Conservation (phyloP, 1,140 invertebrate species). For the Ceratina calcarata region DNA sequence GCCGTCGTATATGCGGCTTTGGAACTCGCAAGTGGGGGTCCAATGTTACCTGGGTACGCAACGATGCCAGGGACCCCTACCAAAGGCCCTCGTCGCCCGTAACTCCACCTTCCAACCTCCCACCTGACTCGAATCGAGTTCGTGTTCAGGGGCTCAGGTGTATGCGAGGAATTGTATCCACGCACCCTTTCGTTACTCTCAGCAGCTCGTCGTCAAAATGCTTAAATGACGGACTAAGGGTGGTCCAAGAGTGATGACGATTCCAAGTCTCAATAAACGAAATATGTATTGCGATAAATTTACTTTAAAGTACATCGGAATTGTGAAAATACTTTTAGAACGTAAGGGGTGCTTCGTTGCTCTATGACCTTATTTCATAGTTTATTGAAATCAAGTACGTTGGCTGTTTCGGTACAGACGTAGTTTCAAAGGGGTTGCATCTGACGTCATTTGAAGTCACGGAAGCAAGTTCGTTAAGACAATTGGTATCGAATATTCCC, state of each 20-base stretch:
- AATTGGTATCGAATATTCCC: neutral
- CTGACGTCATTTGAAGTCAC: neutral
- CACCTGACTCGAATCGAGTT: slow-evolving; percentile 37
- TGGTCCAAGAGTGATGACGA: no score
- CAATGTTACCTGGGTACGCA: slow-evolving; percentile 61
- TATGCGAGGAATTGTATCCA: slow-evolving; percentile 45
- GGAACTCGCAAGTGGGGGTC: slow-evolving; percentile 54
- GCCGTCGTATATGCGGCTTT: slow-evolving; percentile 37
- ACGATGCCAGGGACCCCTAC: slow-evolving; percentile 54
- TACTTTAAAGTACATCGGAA: no score
- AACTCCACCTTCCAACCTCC: slow-evolving; percentile 61
- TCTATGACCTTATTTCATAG: neutral
- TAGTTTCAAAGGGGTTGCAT: neutral
- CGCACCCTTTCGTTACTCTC: slow-evolving; percentile 26
- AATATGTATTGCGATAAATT: no score
- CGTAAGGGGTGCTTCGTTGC: no score
- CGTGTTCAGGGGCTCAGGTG: slow-evolving; percentile 40
- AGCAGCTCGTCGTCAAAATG: neutral
- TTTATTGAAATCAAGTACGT: neutral
- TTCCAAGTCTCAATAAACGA: no score
- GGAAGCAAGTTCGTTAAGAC: neutral
- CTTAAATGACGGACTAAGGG: neutral
- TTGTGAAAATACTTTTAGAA: no score
- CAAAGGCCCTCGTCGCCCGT: slow-evolving; percentile 37
- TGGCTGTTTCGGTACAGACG: neutral